Percentiles rank a stretch among this genome's conserved stretches.
Evolutionary conservation across 1,140 invertebrate genomes (phyloP).

Genomic region (Bathynomus jamesi): DNA sequence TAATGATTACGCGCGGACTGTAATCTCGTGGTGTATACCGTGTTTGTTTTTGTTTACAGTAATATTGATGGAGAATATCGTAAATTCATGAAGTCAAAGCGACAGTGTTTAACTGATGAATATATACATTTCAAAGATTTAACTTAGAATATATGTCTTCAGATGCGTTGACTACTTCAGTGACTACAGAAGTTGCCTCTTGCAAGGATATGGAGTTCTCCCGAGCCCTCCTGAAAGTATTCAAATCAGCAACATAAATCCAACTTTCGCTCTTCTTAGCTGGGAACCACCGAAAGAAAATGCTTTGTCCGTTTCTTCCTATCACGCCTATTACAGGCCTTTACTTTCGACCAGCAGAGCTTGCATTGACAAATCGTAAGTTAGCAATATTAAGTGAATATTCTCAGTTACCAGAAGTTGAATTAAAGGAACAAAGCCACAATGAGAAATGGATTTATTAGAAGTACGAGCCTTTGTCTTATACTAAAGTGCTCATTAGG

Average conservation of each 20-base stretch:
- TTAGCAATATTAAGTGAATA: too few species aligned
- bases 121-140: neutral
- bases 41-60: too few species aligned
- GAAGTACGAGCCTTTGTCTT: too few species aligned
- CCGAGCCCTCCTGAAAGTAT: constrained; percentile 59
- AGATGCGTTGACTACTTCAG: constrained; percentile 71
- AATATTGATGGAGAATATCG: too few species aligned
- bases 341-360: constrained; percentile 39
- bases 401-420: too few species aligned
- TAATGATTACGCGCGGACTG: too few species aligned
- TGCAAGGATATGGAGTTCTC: constrained; percentile 72
- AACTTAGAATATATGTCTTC: constrained; percentile 19
- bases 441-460: too few species aligned
- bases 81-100: too few species aligned
- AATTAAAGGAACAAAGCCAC: too few species aligned
- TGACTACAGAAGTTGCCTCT: constrained; percentile 65
- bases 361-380: constrained; percentile 22
- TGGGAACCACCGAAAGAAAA: constrained; percentile 60
- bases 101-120: too few species aligned
- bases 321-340: constrained; percentile 58
- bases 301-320: constrained; percentile 58
- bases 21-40: too few species aligned
- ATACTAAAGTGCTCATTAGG: too few species aligned
- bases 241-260: constrained; percentile 60
- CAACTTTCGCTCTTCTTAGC: constrained; percentile 64